Conservation (phyloP, 2,888 invertebrate genomes). For the Cataglyphis altisquamis region DNA sequence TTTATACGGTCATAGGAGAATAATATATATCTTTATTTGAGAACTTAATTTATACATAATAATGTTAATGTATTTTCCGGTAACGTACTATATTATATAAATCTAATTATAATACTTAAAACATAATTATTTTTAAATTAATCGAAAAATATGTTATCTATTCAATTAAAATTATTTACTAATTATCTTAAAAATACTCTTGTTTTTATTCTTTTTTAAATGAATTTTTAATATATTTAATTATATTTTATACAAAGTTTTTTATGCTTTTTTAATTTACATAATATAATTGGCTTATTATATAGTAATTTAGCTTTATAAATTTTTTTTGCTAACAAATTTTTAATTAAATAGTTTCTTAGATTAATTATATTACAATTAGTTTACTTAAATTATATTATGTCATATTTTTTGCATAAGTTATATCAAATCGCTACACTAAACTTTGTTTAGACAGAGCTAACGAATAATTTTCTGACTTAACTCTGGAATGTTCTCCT, state of each 20-base stretch:
- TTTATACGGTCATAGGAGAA: neutral
- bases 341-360: neutral
- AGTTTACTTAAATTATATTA: neutral
- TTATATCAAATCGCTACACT: neutral
- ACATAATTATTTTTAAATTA: neutral
- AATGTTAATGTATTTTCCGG: neutral
- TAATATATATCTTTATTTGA: neutral
- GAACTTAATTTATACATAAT: neutral
- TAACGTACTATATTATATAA: neutral
- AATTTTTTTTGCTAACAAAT: neutral
- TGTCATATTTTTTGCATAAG: neutral
- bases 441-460: neutral
- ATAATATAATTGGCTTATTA: neutral
- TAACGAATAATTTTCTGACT: constrained; percentile 20
- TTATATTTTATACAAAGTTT: neutral
- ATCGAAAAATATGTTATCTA: neutral
- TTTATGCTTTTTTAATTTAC: neutral
- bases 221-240: neutral
- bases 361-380: neutral
- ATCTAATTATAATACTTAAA: neutral
- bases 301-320: neutral
- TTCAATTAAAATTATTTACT: neutral
- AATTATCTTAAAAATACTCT: neutral
- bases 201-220: no score
- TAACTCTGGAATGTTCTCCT: neutral